Percentiles rank a stretch among this genome's conserved stretches.
phyloP scores from a whole-genome alignment of 2,113 vertebrate species.

The Ochotona curzoniae region DNA sequence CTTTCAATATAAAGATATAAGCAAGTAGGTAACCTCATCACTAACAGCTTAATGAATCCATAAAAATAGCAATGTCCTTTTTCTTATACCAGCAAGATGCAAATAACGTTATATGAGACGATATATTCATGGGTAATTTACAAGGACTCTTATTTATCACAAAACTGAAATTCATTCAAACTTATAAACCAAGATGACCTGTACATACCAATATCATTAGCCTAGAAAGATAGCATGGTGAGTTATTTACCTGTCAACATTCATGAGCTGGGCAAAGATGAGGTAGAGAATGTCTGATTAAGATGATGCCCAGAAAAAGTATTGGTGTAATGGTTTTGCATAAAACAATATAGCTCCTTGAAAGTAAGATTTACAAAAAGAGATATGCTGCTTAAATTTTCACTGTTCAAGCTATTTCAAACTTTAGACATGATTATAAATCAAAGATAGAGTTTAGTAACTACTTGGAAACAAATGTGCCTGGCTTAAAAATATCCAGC shows the following conservation, averaged over 20 bases:
- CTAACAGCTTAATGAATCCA: conserved; percentile 40
- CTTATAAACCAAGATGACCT: conserved; percentile 36
- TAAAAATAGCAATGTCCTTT: conserved; percentile 16
- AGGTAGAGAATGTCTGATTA: neutral
- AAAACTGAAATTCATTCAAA: conserved; percentile 42
- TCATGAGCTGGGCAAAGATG: neutral
- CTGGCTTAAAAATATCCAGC: neutral
- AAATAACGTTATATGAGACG: conserved; percentile 49
- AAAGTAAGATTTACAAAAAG: neutral
- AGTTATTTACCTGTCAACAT: conserved; percentile 48
- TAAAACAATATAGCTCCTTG: neutral
- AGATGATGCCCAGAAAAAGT: neutral
- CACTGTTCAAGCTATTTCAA: neutral
- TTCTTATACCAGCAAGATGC: neutral
- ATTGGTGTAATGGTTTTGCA: neutral
- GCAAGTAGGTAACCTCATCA: neutral
- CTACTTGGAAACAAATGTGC: neutral
- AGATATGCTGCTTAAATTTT: neutral
- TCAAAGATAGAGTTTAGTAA: neutral
- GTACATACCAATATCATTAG: conserved; percentile 12
- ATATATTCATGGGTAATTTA: neutral
- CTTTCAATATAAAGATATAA: conserved; percentile 34
- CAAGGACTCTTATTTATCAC: neutral
- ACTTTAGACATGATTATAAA: neutral
- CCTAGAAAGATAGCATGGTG: neutral